Evolutionary conservation across 2,888 invertebrate genomes (phyloP).

Genomic region (Ophion costatus): DNA sequence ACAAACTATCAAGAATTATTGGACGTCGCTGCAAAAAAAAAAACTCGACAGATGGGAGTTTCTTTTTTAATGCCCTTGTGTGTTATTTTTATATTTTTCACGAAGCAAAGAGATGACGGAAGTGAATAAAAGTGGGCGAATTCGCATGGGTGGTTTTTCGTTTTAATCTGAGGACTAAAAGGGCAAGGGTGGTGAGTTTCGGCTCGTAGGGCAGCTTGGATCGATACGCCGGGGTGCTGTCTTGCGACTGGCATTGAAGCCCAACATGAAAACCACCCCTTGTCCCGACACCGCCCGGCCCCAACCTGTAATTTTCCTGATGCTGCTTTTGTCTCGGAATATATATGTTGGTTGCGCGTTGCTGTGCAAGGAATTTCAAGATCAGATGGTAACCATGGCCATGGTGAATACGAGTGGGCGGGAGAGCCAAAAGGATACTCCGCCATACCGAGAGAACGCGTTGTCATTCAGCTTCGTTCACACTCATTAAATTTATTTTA

Average conservation of each 20-base stretch:
- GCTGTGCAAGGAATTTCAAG: slow-evolving; percentile 44
- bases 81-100: too few relatives aligned
- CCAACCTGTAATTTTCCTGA: slow-evolving; percentile 25
- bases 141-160: not conserved
- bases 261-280: slow-evolving; percentile 32
- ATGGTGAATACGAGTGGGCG: slow-evolving; percentile 21
- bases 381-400: slow-evolving; percentile 49
- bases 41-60: too few relatives aligned
- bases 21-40: too few relatives aligned
- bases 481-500: too few relatives aligned
- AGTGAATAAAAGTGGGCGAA: not conserved
- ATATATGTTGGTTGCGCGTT: slow-evolving; percentile 27
- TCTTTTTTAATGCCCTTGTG: too few relatives aligned
- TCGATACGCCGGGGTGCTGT: slow-evolving; percentile 57
- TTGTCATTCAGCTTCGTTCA: not conserved
- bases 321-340: slow-evolving; percentile 3
- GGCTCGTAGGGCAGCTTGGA: slow-evolving; percentile 44
- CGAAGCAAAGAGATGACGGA: not conserved
- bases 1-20: too few relatives aligned
- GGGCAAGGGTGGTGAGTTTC: slow-evolving; percentile 8
- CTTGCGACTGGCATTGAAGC: slow-evolving; percentile 50
- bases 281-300: not conserved
- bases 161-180: not conserved
- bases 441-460: too few relatives aligned
- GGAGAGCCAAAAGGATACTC: slow-evolving; percentile 11